These are phyloP conservation scores for Seriola dumerili DNA, from an alignment of 2,113 vertebrate species.

Conservation along the genomic window DNA sequence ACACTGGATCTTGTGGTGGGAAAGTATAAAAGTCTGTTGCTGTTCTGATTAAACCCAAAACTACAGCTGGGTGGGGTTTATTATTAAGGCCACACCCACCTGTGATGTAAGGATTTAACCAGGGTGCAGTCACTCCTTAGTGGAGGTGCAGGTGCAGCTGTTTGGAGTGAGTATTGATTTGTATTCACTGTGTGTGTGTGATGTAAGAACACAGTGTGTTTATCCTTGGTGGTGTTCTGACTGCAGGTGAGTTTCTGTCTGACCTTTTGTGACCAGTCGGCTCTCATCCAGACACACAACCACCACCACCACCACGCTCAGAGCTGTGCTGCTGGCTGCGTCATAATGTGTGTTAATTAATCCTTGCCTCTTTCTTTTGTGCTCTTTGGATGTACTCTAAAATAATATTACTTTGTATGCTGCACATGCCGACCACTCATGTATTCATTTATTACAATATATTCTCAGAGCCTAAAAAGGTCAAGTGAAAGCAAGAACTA, in stretches of 20 bases:
- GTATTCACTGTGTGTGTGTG: neutral
- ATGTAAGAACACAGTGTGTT: neutral
- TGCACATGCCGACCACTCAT: neutral
- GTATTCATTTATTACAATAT: too few relatives aligned
- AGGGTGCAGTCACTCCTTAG: too few relatives aligned
- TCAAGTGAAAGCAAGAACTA: neutral
- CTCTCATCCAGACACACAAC: neutral
- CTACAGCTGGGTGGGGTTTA: too few relatives aligned
- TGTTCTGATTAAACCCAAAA: too few relatives aligned
- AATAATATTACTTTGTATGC: neutral
- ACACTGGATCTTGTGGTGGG: too few relatives aligned
- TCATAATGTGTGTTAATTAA: neutral
- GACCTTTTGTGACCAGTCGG: constrained; percentile 23
- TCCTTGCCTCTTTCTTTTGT: neutral
- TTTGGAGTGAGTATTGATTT: constrained; percentile 10
- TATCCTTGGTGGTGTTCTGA: neutral
- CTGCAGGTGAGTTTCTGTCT: constrained; percentile 4
- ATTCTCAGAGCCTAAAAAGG: too few relatives aligned
- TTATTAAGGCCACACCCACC: too few relatives aligned
- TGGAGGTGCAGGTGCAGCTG: neutral
- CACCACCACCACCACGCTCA: neutral
- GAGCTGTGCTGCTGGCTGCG: neutral
- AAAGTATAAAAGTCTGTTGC: too few relatives aligned
- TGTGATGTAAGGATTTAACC: too few relatives aligned
- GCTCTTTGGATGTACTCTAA: neutral